A percentile compares a stretch with the other conserved stretches of the same genome.
phyloP scores from a whole-genome alignment of 1,140 invertebrate genomes.

The Vanessa atalanta region DNA sequence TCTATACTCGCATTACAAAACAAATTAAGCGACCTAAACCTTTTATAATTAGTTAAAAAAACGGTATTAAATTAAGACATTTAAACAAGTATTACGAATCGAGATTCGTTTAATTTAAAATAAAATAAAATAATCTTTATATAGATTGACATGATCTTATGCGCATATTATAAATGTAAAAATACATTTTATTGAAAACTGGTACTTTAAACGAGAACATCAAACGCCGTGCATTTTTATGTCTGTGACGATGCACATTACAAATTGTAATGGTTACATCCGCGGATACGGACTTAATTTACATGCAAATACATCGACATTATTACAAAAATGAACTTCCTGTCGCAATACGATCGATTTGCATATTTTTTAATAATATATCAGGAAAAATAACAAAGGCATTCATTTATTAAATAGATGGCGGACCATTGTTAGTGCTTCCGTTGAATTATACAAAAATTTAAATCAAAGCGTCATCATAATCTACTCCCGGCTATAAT shows the following conservation, averaged over 20 bases:
- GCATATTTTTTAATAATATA: constrained; percentile 79
- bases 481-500: constrained; percentile 65
- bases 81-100: constrained; percentile 3
- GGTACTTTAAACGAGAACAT: constrained; percentile 47
- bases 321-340: constrained; percentile 78
- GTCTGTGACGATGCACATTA: constrained; percentile 65
- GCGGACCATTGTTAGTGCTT: constrained; percentile 68
- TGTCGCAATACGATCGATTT: constrained; percentile 74
- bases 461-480: constrained; percentile 68
- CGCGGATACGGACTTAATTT: constrained; percentile 72
- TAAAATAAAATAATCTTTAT: not conserved
- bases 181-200: constrained; percentile 31
- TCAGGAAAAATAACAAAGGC: constrained; percentile 73
- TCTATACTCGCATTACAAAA: too few species aligned
- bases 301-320: constrained; percentile 76
- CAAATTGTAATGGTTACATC: constrained; percentile 72
- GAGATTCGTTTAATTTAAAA: not conserved
- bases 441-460: constrained; percentile 77
- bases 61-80: constrained; percentile 17
- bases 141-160: constrained; percentile 25
- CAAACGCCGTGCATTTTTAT: constrained; percentile 61
- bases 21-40: not conserved
- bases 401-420: constrained; percentile 60
- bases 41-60: not conserved
- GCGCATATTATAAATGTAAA: constrained; percentile 24